A percentile compares a stretch with the other conserved stretches of the same genome.
These are phyloP conservation scores for Zoanthus gigantus DNA, from an alignment of 92 coral and sea anemone species.

Conservation along the genomic window DNA sequence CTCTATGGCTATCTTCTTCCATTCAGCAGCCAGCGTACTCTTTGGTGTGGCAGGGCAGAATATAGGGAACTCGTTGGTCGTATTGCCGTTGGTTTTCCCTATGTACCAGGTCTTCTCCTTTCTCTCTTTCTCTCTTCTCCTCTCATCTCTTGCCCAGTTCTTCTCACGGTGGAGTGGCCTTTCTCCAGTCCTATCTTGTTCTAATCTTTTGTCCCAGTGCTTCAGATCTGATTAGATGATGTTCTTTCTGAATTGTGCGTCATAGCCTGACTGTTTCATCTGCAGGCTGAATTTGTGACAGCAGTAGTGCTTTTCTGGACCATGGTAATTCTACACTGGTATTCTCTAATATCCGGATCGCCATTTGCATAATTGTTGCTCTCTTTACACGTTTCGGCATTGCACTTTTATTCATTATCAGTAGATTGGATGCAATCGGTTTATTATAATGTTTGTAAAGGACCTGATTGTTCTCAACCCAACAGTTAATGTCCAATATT, in stretches of 20 bases:
- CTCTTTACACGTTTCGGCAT: neutral
- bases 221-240: too few relatives aligned
- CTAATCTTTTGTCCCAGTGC: neutral
- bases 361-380: neutral
- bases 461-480: constrained; percentile 14
- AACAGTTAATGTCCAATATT: constrained; percentile 12
- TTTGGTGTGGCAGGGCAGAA: too few relatives aligned
- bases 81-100: too few relatives aligned
- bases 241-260: too few relatives aligned
- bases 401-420: neutral
- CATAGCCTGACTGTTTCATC: too few relatives aligned
- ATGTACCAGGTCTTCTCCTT: too few relatives aligned
- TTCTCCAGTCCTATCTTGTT: constrained; percentile 17
- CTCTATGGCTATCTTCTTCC: too few relatives aligned
- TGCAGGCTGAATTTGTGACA: too few relatives aligned
- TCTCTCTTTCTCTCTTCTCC: neutral
- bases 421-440: neutral
- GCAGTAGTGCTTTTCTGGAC: neutral
- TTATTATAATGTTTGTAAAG: neutral
- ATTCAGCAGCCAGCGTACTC: too few relatives aligned
- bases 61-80: too few relatives aligned
- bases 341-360: constrained; percentile 1
- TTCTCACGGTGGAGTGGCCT: constrained; percentile 13
- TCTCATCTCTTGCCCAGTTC: constrained; percentile 15
- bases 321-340: neutral